These are phyloP conservation scores for Gerris buenoi DNA, from an alignment of 1,140 invertebrate species.

Conservation along the genomic window DNA sequence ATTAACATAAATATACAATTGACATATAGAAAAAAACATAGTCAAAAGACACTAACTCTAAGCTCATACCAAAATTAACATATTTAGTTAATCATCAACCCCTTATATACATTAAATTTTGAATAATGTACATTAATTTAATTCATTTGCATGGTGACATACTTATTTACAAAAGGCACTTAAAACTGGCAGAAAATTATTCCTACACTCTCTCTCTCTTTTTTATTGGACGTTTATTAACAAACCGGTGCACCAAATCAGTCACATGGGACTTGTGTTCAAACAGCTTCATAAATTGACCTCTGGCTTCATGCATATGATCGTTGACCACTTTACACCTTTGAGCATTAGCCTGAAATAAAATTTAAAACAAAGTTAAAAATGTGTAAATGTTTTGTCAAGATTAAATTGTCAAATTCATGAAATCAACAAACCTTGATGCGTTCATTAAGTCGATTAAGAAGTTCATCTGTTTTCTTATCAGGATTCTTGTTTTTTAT, in stretches of 20 bases:
- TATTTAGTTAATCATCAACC: too few relatives aligned
- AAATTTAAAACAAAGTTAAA: constrained; percentile 6
- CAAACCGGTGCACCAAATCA: constrained; percentile 76
- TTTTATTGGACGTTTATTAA: constrained; percentile 70
- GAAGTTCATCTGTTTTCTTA: constrained; percentile 43
- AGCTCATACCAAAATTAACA: too few relatives aligned
- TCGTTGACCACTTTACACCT: constrained; percentile 83
- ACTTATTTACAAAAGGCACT: too few relatives aligned
- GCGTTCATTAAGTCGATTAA: constrained; percentile 57
- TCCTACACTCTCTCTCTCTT: constrained; percentile 48
- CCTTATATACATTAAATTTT: too few relatives aligned
- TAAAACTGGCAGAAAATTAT: too few relatives aligned
- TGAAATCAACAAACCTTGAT: constrained; percentile 47
- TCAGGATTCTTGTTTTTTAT: constrained; percentile 38
- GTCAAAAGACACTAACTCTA: too few relatives aligned
- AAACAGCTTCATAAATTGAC: constrained; percentile 75
- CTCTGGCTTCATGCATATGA: constrained; percentile 72
- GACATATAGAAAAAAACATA: too few relatives aligned
- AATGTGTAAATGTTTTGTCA: background rate
- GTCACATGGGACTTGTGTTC: constrained; percentile 76
- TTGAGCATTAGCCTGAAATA: constrained; percentile 76
- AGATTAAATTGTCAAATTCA: background rate
- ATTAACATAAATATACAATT: too few relatives aligned
- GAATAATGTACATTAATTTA: too few relatives aligned
- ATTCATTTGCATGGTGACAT: too few relatives aligned